Base-by-base conservation (phyloP, 23 tunicate genomes). In the Trididemnum miniatum region DNA sequence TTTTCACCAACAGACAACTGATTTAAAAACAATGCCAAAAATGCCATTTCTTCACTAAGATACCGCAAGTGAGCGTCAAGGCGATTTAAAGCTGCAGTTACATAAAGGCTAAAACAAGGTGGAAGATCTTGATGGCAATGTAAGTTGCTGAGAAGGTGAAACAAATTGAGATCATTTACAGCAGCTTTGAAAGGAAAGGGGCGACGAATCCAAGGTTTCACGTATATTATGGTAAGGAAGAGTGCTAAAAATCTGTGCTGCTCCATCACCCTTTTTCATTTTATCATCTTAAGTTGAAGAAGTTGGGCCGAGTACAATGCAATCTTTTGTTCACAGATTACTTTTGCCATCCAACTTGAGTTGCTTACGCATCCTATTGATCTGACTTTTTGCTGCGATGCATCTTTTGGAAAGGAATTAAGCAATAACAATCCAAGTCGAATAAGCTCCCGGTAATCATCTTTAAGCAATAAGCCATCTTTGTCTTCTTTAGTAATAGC, bases 41-140 rank as follows among this genome's bases (percentile, higher is more conserved):
- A 20, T 24, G 29, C 67, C 26, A 62, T 62, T 24, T 62, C 26
- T 62, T 62, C 26, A n/a, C 29, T 62, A 26, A 62, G 67, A 18
- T 62, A 62, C 29, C 67, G n/a, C 67, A 62, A 24, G n/a, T 62
- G 67, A 12, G 29, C 67, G n/a, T 62, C 26, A 62, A 62, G 67
- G 26, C 67, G 26, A 20, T 62, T 62, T 26, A 62, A 62, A 62
- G 67, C 67, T 20, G 29, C 29, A 12, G 67, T 24, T 20, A 62
- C 26, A 62, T 12, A 62, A 62, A 3, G 15, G n/a, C 26, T 26
- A 24, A 62, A 62, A 62, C 15, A 62, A 18, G 28, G 26, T 12
- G 67, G 67, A 62, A 62, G 26, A 62, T 62, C 26, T 4, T 3
- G 4, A 12, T 62, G 15, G 29, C 67, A 18, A 22, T 62, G 67